Evolutionary conservation across 2,113 vertebrate species (phyloP).

Genomic region (Zeus faber): DNA sequence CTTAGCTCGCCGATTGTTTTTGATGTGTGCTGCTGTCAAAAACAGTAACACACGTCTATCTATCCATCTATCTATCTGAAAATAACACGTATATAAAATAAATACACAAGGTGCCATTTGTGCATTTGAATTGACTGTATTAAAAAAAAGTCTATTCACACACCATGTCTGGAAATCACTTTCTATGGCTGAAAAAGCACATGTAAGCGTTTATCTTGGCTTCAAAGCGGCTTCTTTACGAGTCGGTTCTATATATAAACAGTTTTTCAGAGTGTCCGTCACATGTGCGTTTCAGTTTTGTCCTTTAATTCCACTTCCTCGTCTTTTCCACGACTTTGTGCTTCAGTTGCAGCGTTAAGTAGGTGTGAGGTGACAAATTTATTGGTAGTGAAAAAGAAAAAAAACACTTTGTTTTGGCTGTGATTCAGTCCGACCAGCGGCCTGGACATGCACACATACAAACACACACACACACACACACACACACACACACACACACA

Average conservation of each 20-base stretch:
- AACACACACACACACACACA: not conserved
- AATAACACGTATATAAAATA: not conserved
- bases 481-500: not conserved
- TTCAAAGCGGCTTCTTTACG: conserved; percentile 28
- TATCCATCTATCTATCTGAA: not conserved
- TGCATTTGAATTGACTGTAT: too few relatives aligned
- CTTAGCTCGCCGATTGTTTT: too few relatives aligned
- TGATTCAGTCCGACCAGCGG: conserved; percentile 7
- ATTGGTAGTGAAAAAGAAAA: not conserved
- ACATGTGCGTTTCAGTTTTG: conserved; percentile 18
- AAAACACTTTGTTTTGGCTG: conserved; percentile 14
- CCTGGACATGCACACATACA: not conserved
- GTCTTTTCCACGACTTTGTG: not conserved
- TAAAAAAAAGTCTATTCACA: not conserved
- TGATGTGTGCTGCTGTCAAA: too few relatives aligned
- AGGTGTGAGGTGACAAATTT: conserved; percentile 6
- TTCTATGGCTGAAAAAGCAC: conserved; percentile 24
- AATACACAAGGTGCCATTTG: too few relatives aligned
- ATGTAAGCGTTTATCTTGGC: conserved; percentile 4
- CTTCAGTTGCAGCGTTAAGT: not conserved
- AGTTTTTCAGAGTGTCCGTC: conserved; percentile 14
- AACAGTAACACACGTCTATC: too few relatives aligned
- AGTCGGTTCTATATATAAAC: conserved; percentile 23
- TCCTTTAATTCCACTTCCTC: conserved; percentile 28
- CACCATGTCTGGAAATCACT: conserved; percentile 14